A percentile compares a stretch with the other conserved stretches of the same genome.
Evolutionary conservation across 2,888 invertebrate species (phyloP).

Genomic region (Hydrotaea diabolus): DNA sequence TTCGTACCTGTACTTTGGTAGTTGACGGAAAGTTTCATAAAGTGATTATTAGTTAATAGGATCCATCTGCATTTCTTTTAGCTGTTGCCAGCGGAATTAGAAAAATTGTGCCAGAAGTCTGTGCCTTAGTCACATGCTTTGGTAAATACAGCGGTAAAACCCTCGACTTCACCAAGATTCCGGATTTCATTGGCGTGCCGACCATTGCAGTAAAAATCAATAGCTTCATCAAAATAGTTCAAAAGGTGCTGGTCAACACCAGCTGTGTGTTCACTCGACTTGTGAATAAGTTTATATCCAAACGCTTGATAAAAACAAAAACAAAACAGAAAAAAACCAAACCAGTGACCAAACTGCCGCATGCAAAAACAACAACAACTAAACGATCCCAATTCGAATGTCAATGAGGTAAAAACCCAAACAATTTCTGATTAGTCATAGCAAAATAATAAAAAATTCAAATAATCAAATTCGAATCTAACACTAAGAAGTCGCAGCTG

Average conservation of each 20-base stretch:
- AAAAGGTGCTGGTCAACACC: neutral
- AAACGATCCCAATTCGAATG: constrained; percentile 25
- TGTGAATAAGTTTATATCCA: neutral
- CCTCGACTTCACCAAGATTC: neutral
- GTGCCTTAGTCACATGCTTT: too few relatives aligned
- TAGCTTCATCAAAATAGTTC: neutral
- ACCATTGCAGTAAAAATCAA: neutral
- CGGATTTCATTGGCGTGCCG: neutral
- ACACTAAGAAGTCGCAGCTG: constrained; percentile 44
- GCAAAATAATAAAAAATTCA: constrained; percentile 7
- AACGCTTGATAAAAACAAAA: neutral
- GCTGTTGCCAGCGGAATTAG: too few relatives aligned
- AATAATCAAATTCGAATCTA: constrained; percentile 28
- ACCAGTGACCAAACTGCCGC: constrained; percentile 26
- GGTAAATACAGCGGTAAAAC: too few relatives aligned
- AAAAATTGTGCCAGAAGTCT: too few relatives aligned
- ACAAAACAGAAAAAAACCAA: constrained; percentile 11
- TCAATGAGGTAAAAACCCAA: constrained; percentile 53
- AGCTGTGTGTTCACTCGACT: neutral
- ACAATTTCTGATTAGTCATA: constrained; percentile 60
- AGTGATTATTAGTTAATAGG: too few relatives aligned
- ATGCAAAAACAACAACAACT: constrained; percentile 19
- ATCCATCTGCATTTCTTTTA: too few relatives aligned
- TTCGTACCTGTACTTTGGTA: too few relatives aligned
- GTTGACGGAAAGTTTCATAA: too few relatives aligned